A percentile compares a stretch with the other conserved stretches of the same genome.
Conservation (phyloP, 2,888 invertebrate genomes). For the Hydriomena furcata region DNA sequence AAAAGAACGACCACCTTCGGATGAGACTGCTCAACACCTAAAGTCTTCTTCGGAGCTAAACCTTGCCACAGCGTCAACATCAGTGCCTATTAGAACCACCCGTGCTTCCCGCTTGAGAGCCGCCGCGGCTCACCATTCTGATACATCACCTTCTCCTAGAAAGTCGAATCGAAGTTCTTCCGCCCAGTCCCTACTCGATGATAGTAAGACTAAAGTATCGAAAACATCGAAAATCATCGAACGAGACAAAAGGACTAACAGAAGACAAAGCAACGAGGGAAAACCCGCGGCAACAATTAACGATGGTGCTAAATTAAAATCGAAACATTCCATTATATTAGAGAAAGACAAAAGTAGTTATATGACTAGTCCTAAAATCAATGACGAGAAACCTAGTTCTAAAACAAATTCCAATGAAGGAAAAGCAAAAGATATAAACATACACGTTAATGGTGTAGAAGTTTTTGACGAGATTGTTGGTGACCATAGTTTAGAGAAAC, state of each 20-base stretch:
- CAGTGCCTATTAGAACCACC: constrained; percentile 86
- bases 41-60: constrained; percentile 79
- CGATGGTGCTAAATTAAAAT: constrained; percentile 80
- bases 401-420: constrained; percentile 53
- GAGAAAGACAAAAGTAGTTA: constrained; percentile 77
- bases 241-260: constrained; percentile 66
- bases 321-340: constrained; percentile 80
- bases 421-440: constrained; percentile 47
- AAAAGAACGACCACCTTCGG: constrained; percentile 59
- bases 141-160: constrained; percentile 57
- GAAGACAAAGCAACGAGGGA: constrained; percentile 66
- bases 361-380: constrained; percentile 70
- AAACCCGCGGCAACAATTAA: constrained; percentile 62
- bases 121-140: constrained; percentile 78
- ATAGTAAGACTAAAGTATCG: constrained; percentile 58
- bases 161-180: constrained; percentile 74
- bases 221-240: constrained; percentile 70
- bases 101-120: constrained; percentile 88
- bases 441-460: constrained; percentile 61
- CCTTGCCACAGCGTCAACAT: constrained; percentile 69
- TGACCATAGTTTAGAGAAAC: constrained; percentile 63
- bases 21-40: constrained; percentile 60
- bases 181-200: constrained; percentile 68
- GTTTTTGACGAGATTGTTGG: constrained; percentile 68
- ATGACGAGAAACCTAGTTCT: constrained; percentile 59